Percentiles rank a stretch among this genome's conserved stretches.
phyloP scores from a whole-genome alignment of 2,888 invertebrate genomes.

The Apodemia hepburni region DNA sequence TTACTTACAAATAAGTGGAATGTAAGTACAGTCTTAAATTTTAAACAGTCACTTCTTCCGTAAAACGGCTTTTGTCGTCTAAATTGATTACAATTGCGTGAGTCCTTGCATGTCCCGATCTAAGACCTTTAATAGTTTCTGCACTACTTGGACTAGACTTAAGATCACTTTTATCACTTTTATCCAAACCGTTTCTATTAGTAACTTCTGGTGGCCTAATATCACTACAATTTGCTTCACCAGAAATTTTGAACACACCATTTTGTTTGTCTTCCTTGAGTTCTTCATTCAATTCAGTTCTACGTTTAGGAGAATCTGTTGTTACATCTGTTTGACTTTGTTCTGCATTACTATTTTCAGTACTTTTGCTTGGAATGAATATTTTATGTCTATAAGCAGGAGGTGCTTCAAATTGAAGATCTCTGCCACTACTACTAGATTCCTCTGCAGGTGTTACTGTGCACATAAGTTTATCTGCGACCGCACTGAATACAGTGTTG shows the following conservation, averaged over 20 bases:
- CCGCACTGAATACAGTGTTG: slow-evolving; percentile 75
- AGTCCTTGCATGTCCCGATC: slow-evolving; percentile 85
- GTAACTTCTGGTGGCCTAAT: slow-evolving; percentile 63
- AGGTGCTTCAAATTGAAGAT: slow-evolving; percentile 67
- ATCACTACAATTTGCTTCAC: slow-evolving; percentile 68
- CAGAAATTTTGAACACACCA: slow-evolving; percentile 71
- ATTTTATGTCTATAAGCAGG: slow-evolving; percentile 68
- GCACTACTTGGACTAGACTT: slow-evolving; percentile 60
- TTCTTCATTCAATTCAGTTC: slow-evolving; percentile 49
- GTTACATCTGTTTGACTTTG: slow-evolving; percentile 67
- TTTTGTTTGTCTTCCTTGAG: slow-evolving; percentile 58
- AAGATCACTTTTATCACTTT: slow-evolving; percentile 62
- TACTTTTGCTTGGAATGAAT: slow-evolving; percentile 71
- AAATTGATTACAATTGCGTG: slow-evolving; percentile 90
- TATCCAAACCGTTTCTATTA: slow-evolving; percentile 51
- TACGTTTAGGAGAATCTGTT: slow-evolving; percentile 64
- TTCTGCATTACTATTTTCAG: slow-evolving; percentile 60
- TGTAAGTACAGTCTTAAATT: slow-evolving; percentile 52
- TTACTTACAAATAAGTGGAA: slow-evolving; percentile 19
- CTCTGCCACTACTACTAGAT: slow-evolving; percentile 72
- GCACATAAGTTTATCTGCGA: slow-evolving; percentile 74
- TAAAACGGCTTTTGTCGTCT: slow-evolving; percentile 89
- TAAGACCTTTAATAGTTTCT: slow-evolving; percentile 59
- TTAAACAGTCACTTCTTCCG: slow-evolving; percentile 88
- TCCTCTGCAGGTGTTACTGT: slow-evolving; percentile 74